Evolutionary conservation across 2,888 invertebrate species (phyloP).

Genomic region (Apodemia hepburni): DNA sequence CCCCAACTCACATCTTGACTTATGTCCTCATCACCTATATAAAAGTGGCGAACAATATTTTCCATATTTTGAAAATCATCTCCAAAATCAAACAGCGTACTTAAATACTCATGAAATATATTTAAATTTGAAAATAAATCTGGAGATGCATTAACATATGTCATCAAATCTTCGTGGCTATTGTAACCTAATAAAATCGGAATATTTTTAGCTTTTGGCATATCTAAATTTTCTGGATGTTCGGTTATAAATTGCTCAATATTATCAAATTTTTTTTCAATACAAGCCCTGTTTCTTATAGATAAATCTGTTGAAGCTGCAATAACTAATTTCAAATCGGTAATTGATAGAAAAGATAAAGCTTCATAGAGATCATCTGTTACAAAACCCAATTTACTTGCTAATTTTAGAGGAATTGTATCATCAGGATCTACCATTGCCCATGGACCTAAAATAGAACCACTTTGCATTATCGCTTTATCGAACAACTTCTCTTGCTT

Average conservation of each 20-base stretch:
- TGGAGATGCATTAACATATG: not conserved
- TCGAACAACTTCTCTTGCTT: slow-evolving; percentile 44
- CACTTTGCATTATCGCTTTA: slow-evolving; percentile 50
- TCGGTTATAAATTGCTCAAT: slow-evolving; percentile 3
- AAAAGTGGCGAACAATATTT: slow-evolving; percentile 13
- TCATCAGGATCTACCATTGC: slow-evolving; percentile 35
- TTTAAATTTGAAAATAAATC: not conserved
- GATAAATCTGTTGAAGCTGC: slow-evolving; percentile 3
- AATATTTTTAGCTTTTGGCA: slow-evolving; percentile 4
- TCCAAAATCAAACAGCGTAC: slow-evolving; percentile 5
- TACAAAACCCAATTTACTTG: slow-evolving; percentile 40
- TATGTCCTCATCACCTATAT: slow-evolving; percentile 16
- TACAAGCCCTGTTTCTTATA: not conserved
- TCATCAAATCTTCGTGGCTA: slow-evolving; percentile 9
- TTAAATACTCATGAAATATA: slow-evolving; percentile 8
- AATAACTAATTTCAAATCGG: slow-evolving; percentile 1
- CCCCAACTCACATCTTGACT: slow-evolving; percentile 11
- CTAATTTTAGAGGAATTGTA: slow-evolving; percentile 39
- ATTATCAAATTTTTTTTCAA: slow-evolving; percentile 9
- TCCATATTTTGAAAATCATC: not conserved
- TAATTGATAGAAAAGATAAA: not conserved
- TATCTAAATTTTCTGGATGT: slow-evolving; percentile 6
- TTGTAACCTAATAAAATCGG: slow-evolving; percentile 16
- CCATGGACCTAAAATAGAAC: slow-evolving; percentile 36
- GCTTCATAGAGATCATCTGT: slow-evolving; percentile 28